A percentile compares a stretch with the other conserved stretches of the same genome.
Conservation (phyloP, 2,888 invertebrate genomes). For the Drosophila algonquin region DNA sequence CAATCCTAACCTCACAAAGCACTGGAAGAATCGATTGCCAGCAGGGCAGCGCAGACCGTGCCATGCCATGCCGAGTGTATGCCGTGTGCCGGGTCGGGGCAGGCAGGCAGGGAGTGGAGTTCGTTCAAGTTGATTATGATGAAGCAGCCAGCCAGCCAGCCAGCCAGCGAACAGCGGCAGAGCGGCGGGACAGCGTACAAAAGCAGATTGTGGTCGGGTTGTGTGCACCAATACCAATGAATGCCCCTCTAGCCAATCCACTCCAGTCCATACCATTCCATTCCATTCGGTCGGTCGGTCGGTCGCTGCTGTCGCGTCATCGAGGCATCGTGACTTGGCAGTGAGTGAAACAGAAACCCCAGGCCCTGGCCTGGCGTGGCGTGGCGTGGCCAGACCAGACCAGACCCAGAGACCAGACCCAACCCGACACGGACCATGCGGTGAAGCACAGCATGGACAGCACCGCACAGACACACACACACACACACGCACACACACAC, state of each 20-base stretch:
- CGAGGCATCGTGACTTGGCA: slow-evolving; percentile 71
- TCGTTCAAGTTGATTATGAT: neutral
- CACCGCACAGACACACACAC: neutral
- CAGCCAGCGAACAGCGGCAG: slow-evolving; percentile 42
- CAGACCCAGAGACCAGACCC: slow-evolving; percentile 21
- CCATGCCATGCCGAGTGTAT: neutral
- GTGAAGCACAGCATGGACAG: slow-evolving; percentile 11
- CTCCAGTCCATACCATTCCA: slow-evolving; percentile 1
- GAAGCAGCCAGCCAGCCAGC: slow-evolving; percentile 32
- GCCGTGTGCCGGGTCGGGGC: neutral
- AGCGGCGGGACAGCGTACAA: slow-evolving; percentile 1
- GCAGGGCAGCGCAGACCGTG: neutral
- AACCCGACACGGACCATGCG: slow-evolving; percentile 37
- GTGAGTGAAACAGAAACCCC: slow-evolving; percentile 48
- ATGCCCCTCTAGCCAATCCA: slow-evolving; percentile 28
- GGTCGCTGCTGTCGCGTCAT: slow-evolving; percentile 46
- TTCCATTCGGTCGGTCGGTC: slow-evolving; percentile 22
- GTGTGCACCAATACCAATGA: slow-evolving; percentile 67
- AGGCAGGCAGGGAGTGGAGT: neutral
- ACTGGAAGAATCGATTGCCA: slow-evolving; percentile 8
- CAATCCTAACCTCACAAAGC: slow-evolving; percentile 42
- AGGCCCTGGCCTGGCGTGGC: slow-evolving; percentile 26
- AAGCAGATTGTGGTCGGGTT: slow-evolving; percentile 45
- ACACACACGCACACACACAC: slow-evolving; percentile 22
- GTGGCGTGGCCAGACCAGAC: slow-evolving; percentile 26